phyloP scores from a whole-genome alignment of 2,888 invertebrate species.

The Trichogramma evanescens region DNA sequence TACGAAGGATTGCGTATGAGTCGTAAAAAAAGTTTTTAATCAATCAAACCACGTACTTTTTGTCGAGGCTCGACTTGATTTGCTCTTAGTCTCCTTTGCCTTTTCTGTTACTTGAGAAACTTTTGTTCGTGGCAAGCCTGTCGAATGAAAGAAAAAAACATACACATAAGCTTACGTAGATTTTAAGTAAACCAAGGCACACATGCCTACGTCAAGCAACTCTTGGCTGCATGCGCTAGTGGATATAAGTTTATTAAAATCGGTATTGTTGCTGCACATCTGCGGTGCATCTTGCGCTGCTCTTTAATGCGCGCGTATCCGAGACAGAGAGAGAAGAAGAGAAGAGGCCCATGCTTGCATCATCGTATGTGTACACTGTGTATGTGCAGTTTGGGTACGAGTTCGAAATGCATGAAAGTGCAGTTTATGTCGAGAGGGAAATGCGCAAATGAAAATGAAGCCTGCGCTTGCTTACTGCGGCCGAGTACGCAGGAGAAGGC shows the following conservation, averaged over 20 bases:
- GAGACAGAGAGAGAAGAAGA: neutral
- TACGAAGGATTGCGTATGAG: no score
- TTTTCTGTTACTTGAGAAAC: slow-evolving; percentile 20
- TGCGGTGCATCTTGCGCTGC: slow-evolving; percentile 15
- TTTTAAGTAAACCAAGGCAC: neutral
- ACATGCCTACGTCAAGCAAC: neutral
- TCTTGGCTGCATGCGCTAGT: neutral
- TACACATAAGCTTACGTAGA: neutral
- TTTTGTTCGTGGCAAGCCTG: slow-evolving; percentile 32
- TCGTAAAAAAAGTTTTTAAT: no score
- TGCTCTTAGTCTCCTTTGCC: slow-evolving; percentile 1
- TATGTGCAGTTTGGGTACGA: no score
- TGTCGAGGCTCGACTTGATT: slow-evolving; percentile 1
- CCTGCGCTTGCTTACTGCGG: no score
- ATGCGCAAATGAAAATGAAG: no score
- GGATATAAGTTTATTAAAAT: slow-evolving; percentile 32
- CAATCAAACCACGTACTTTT: no score
- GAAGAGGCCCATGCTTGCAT: neutral
- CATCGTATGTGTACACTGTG: neutral
- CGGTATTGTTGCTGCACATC: slow-evolving; percentile 29
- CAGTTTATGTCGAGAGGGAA: no score
- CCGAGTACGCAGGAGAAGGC: no score
- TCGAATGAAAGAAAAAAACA: slow-evolving; percentile 23
- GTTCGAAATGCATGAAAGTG: no score
- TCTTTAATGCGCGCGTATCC: slow-evolving; percentile 26